Base-by-base conservation (phyloP, 1,140 invertebrate species). In the Cepaea nemoralis region DNA sequence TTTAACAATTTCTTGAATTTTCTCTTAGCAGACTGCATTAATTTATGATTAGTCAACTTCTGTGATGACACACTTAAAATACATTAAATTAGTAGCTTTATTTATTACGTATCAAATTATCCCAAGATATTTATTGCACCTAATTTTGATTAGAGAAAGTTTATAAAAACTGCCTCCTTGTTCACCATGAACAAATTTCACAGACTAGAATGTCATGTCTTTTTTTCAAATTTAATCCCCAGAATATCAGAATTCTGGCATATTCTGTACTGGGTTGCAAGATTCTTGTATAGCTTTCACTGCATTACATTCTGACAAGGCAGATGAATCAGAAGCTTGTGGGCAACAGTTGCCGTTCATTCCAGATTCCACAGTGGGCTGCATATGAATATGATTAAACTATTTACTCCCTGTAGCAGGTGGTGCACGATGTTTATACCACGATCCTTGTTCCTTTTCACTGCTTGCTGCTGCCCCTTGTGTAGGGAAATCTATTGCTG, bases 401-500 rank as follows among this genome's bases (percentile, higher is more conserved):
- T 82, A 63, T 40, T 67, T 80, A 50, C 71, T n/a, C 42, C 24
- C 16, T 31, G 80, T 83, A 31, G 79, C 81, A 45, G 71, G 31
- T 10, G 76, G 83, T 35, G 77, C 77, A 12, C 55, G 39, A 16
- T 83, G 82, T 8, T 79, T 66, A 67, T 85, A 74, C 89, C 89
- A 90, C 35, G 81, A 87, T 70, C 39, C 8, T 81, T 77, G 59
- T 84, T 78, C 14, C 84, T 83, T 16, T 84, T 78, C 83, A 86
- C 87, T n/a, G 87, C 85, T 55, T 87, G 81, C 22, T 85, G 81
- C 84, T 84, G 86, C 24, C 86, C 73, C 69, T 82, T 83, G 31
- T 85, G 74, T 40, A 87, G 48, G 79, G 87, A 85, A 82, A 88
- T 81, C 77, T n/a, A n/a, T n/a, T n/a, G n/a, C n/a, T n/a, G n/a